phyloP scores from a whole-genome alignment of 2,797 vertebrate genomes.

The Macroramphosus scolopax region DNA sequence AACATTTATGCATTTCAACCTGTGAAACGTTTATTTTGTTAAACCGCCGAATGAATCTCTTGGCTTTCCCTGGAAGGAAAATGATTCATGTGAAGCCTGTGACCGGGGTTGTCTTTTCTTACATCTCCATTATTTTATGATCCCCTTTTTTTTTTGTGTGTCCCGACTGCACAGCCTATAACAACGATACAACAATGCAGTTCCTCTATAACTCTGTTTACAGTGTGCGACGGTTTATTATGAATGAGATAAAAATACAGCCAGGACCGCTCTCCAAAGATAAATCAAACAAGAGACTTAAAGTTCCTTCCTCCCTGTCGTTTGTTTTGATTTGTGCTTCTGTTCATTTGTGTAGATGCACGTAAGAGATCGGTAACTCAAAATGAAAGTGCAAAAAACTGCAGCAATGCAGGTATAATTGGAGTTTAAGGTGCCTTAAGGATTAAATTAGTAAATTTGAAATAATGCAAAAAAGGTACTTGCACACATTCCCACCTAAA shows the following conservation, averaged over 20 bases:
- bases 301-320: slow-evolving; percentile 1
- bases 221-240: slow-evolving; percentile 10
- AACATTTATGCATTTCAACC: neutral
- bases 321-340: neutral
- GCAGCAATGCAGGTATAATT: no score
- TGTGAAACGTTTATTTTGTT: slow-evolving; percentile 5
- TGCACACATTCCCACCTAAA: neutral
- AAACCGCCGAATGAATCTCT: slow-evolving; percentile 17
- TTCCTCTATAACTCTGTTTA: slow-evolving; percentile 1
- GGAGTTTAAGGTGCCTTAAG: no score
- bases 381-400: neutral
- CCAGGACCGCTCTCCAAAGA: neutral
- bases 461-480: no score
- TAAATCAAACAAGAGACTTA: slow-evolving; percentile 1
- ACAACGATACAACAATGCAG: neutral
- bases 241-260: slow-evolving; percentile 20
- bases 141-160: no score
- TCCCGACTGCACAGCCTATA: neutral
- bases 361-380: neutral
- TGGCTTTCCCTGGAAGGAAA: slow-evolving; percentile 2
- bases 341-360: neutral
- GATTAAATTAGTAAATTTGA: no score
- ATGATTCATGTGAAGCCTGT: slow-evolving; percentile 12
- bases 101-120: slow-evolving; percentile 4
- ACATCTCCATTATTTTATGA: neutral